These are phyloP conservation scores for Vimba vimba DNA, from an alignment of 2,113 vertebrate genomes.

Conservation along the genomic window DNA sequence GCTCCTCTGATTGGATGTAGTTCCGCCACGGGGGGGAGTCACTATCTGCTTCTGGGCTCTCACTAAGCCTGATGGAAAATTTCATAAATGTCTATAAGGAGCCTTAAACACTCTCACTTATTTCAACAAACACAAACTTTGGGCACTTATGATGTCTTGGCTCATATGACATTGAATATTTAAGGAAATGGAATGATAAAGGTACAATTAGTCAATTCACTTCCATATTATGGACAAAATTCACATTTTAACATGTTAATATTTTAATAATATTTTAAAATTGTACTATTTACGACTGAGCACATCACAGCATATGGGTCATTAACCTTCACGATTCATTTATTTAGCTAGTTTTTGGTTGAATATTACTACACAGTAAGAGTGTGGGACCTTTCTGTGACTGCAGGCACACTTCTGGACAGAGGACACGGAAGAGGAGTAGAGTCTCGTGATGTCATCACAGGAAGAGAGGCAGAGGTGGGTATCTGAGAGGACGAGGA, in stretches of 20 bases:
- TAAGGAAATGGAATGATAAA: not conserved
- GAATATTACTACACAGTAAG: not conserved
- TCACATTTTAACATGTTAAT: too few species aligned
- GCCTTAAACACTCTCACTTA: not conserved
- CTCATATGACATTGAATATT: not conserved
- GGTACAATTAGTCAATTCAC: not conserved
- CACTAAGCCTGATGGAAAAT: slow-evolving; percentile 62
- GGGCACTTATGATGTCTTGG: not conserved
- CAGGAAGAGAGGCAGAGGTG: slow-evolving; percentile 76
- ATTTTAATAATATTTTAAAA: too few species aligned
- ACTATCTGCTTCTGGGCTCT: slow-evolving; percentile 78
- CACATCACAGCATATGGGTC: not conserved
- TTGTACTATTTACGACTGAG: not conserved
- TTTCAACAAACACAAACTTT: not conserved
- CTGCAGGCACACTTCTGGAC: slow-evolving; percentile 78
- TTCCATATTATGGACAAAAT: not conserved
- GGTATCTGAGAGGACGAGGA: slow-evolving; percentile 56
- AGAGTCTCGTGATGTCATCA: slow-evolving; percentile 71
- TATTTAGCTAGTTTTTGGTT: not conserved
- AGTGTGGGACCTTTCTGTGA: slow-evolving; percentile 80
- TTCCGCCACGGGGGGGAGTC: slow-evolving; percentile 71
- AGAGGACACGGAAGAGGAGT: slow-evolving; percentile 60
- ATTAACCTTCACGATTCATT: not conserved
- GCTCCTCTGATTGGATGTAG: slow-evolving; percentile 83
- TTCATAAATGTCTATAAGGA: not conserved